Base-by-base conservation (phyloP, 2,888 invertebrate genomes). In the Idaea straminata region DNA sequence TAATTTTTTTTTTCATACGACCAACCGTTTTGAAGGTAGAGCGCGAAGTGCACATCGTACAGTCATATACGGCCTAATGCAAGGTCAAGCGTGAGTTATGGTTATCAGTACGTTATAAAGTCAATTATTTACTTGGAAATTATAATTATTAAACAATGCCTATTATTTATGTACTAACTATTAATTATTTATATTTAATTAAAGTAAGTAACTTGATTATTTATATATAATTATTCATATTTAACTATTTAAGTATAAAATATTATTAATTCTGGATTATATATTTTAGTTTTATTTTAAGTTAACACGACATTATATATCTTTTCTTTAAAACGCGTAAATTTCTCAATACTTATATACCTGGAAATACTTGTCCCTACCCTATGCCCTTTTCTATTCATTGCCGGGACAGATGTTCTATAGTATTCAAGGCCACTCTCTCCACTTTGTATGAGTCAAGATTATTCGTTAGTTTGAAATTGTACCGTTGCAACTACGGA, bases 361-460 rank as follows among this genome's bases (percentile, higher is more conserved):
- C 74, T 74, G 74, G 74, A 71, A 71, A 74, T 72, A 72, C 72
- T 71, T 71, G 66, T 67, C 72, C 70, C 69, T 71, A 72, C 66
- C 68, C 71, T 74, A 71, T 67, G 69, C 57, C 62, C 71, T 65
- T 70, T 72, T 72, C 69, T 74, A 74, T 74, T 74, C 58, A 72
- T 71, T 60, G 71, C 71, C 70, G 71, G 67, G 70, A 73, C 70
- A 66, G 69, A 70, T 73, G 70, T 72, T 69, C 67, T 68, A 70
- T 70, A 60, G 70, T 71, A 71, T 72, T 70, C 67, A 69, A 70
- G 68, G 68, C 64, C 69, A 72, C 70, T 69, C 61, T 68, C 69
- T 69, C 67, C 64, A 66, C 66, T 67, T 66, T 67, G 62, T 67
- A 65, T 63, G 62, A 65, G 63, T 65, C 66, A 66, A 67, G 67